Percentiles rank a stretch among this genome's conserved stretches.
Evolutionary conservation across 2,888 invertebrate species (phyloP).

Genomic region (Helicoverpa assulta): DNA sequence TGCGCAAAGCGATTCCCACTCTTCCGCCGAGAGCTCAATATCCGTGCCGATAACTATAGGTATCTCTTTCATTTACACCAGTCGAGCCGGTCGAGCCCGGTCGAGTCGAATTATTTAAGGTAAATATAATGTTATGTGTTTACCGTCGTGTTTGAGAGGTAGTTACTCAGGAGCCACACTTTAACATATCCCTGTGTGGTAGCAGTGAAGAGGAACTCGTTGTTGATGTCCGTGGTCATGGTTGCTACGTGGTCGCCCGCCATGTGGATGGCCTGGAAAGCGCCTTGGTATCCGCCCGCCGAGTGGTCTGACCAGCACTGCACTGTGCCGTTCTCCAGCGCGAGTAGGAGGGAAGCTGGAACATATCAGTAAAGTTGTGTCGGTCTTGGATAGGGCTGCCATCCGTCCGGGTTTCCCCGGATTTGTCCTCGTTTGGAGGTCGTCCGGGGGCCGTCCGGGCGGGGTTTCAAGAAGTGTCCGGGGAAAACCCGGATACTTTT

Average conservation of each 20-base stretch:
- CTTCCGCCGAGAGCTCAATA: too few species aligned
- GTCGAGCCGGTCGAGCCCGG: too few species aligned
- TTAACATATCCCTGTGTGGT: constrained; percentile 94
- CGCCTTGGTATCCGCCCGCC: constrained; percentile 92
- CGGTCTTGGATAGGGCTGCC: too few species aligned
- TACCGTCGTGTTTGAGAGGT: constrained; percentile 82
- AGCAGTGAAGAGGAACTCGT: constrained; percentile 94
- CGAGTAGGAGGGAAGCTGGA: constrained; percentile 92
- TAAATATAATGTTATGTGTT: constrained; percentile 65
- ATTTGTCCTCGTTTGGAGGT: too few species aligned
- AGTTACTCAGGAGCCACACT: constrained; percentile 94
- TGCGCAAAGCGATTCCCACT: too few species aligned
- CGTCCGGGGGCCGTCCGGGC: too few species aligned
- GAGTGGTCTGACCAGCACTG: constrained; percentile 96
- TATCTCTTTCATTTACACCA: too few species aligned
- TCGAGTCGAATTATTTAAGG: neutral
- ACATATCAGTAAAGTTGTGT: neutral
- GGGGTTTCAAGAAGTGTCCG: too few species aligned
- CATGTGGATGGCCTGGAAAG: constrained; percentile 93
- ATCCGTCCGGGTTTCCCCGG: too few species aligned
- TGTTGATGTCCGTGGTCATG: constrained; percentile 92
- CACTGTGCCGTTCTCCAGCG: constrained; percentile 93
- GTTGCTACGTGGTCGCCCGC: constrained; percentile 92
- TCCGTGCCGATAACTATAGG: too few species aligned
- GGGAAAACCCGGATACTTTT: too few species aligned